Base-by-base conservation (phyloP, 1,140 invertebrate species). In the Pinna nobilis region DNA sequence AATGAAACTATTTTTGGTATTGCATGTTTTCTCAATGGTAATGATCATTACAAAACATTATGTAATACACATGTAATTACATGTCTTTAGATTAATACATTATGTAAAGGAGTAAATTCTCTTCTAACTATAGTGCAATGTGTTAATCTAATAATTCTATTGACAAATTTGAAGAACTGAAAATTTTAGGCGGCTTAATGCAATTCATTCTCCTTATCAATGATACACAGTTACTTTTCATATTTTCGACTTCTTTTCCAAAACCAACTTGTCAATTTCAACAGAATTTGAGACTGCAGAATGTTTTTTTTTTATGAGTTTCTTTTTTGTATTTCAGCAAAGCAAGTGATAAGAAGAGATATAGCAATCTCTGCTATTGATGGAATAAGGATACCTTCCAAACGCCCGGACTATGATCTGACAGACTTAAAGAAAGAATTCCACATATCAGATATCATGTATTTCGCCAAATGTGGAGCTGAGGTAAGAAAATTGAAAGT, bases 391-490 rank as follows among this genome's bases (percentile, higher is more conserved):
- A 80, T 81, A 15, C 79, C 78, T 41, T 76, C 70, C 23, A 61
- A 57, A 7, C 60, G 79, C 35, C 41, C 67, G 20, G 79, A 81
- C 28, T 74, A 76, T 64, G 55, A 74, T 30, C 47, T 75, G 0
- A 71, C 20, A 72, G 50, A 75, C 37, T 25, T 85, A 39, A 77
- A 86, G 39, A 81, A 81, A 50, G 83, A 82, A 41, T 89, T 88
- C 76, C 78, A 86, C 61, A 77, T 89, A 2, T 79, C 87, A 35
- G 87, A 89, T 74, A 72, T 81, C 3, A 86, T 87, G 80, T 84
- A 88, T 63, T 88, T 88, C 69, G 73, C 80, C 33, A 88, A 87
- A 78, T 86, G 82, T 83, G 87, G 87, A 47, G 81, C 87, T 44
- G 85, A 88, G 83, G 87, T 88, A 77, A 66, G 71, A 76, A n/a